Evolutionary conservation across 2,113 vertebrate genomes (phyloP).

Genomic region (Cyanistes caeruleus): DNA sequence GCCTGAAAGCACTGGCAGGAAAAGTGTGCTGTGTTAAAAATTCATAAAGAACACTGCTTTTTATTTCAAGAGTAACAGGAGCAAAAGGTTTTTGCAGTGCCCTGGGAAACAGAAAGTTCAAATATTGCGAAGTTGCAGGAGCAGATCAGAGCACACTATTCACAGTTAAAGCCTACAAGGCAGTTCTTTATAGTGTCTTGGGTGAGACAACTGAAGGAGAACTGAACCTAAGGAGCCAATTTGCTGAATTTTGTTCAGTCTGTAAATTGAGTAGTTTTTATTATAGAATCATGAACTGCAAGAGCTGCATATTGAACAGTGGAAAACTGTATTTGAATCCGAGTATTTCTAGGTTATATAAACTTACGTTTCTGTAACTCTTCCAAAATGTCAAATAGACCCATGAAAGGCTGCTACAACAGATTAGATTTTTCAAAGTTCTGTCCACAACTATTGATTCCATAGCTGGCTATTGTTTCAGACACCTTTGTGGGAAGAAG

Average conservation of each 20-base stretch:
- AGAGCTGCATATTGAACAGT: slow-evolving; percentile 47
- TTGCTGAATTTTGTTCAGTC: slow-evolving; percentile 85
- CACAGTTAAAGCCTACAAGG: slow-evolving; percentile 84
- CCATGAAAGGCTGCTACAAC: background rate
- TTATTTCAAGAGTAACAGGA: slow-evolving; percentile 77
- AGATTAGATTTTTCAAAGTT: background rate
- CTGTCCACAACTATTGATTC: background rate
- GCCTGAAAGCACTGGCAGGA: slow-evolving; percentile 73
- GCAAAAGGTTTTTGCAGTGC: slow-evolving; percentile 80
- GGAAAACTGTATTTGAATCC: background rate
- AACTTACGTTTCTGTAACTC: background rate
- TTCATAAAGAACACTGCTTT: slow-evolving; percentile 84
- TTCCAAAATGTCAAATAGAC: background rate
- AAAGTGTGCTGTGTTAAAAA: slow-evolving; percentile 80
- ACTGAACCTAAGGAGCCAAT: slow-evolving; percentile 85
- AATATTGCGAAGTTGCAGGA: slow-evolving; percentile 77
- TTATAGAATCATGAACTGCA: slow-evolving; percentile 46
- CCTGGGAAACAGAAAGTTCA: slow-evolving; percentile 85
- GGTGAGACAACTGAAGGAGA: slow-evolving; percentile 79
- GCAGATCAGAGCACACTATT: slow-evolving; percentile 83
- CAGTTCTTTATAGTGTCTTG: slow-evolving; percentile 78
- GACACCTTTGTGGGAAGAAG: background rate
- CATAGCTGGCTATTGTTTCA: background rate
- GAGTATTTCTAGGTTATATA: background rate
- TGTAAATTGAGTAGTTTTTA: slow-evolving; percentile 69